Percentiles rank a stretch among this genome's conserved stretches.
Evolutionary conservation across 2,888 invertebrate genomes (phyloP).

Genomic region (Tinea trinotella): DNA sequence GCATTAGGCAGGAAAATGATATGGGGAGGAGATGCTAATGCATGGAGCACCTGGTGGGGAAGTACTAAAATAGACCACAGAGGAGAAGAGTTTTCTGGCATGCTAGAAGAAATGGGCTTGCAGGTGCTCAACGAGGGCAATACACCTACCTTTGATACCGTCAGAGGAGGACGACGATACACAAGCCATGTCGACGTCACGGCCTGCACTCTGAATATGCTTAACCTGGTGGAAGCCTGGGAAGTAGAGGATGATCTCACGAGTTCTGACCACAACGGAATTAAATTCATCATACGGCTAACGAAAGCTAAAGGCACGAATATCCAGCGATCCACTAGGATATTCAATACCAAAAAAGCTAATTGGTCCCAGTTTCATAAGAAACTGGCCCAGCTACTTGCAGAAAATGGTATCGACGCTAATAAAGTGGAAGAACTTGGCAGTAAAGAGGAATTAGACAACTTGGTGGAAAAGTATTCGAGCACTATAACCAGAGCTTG

Average conservation of each 20-base stretch:
- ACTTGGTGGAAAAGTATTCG: not conserved
- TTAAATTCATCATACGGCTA: slow-evolving; percentile 16
- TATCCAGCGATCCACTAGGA: slow-evolving; percentile 20
- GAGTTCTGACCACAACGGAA: slow-evolving; percentile 23
- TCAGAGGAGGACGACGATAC: not conserved
- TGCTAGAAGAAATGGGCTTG: slow-evolving; percentile 6
- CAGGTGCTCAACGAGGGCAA: slow-evolving; percentile 13
- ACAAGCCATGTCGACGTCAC: slow-evolving; percentile 13
- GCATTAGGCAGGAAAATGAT: not conserved
- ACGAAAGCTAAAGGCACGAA: slow-evolving; percentile 15
- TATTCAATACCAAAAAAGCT: slow-evolving; percentile 22
- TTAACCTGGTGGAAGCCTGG: slow-evolving; percentile 20
- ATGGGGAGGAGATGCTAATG: slow-evolving; percentile 19
- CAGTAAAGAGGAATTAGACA: not conserved
- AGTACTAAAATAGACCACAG: slow-evolving; percentile 14
- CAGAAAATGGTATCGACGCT: not conserved
- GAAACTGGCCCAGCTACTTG: not conserved
- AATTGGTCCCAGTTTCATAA: slow-evolving; percentile 19
- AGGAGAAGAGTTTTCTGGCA: slow-evolving; percentile 1
- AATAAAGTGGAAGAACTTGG: not conserved
- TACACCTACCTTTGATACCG: slow-evolving; percentile 1
- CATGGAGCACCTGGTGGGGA: slow-evolving; percentile 21
- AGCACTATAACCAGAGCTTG: not conserved
- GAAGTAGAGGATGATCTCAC: slow-evolving; percentile 17
- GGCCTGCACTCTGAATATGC: slow-evolving; percentile 13